Base-by-base conservation (phyloP, 2,797 vertebrate species). In the Leuciscus waleckii region DNA sequence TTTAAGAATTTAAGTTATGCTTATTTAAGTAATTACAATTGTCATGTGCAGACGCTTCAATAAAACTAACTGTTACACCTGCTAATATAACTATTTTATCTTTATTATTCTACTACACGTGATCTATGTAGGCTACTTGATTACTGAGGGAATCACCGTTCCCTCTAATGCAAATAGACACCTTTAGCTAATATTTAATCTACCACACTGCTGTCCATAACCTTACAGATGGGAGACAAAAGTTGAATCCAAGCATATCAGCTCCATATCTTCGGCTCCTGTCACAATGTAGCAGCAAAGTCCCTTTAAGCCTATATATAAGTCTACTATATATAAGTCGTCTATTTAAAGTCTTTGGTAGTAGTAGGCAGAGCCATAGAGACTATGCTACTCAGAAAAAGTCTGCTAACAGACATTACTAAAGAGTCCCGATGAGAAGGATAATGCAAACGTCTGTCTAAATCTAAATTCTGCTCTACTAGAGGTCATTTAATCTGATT, bases 361-460 rank as follows among this genome's bases (percentile, higher is more conserved):
- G n/a, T n/a, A n/a, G 46, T 5, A 49, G 14, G 13, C 4, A 49
- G 4, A 14, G 43, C 43, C 43, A 41, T 2, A 10, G 9, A 14
- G 11, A 46, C 3, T 5, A 16, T 14, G 43, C 46, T 32, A 3
- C 56, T n/a, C 4, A n/a, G 56, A 39, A 8, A 14, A 43, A 46
- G n/a, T 46, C 17, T 51, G 71, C 1, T 21, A 32, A 49, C 71
- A 83, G 82, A 83, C 82, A 83, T 76, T 67, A 51, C 71, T 83
- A 6, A 11, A 65, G 58, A 83, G 41, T 51, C 4, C 41, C 29
- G 58, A 81, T 81, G 21, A 56, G 51, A 76, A 23, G 26, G 43
- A 37, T 65, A 4, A 56, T 39, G 49, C n/a, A 58, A 37, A 29
- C 3, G 5, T 79, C 41, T n/a, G 37, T 79, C n/a, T 79, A 19